Evolutionary conservation across 2,888 invertebrate species (phyloP).

Genomic region (Tiphia femorata): DNA sequence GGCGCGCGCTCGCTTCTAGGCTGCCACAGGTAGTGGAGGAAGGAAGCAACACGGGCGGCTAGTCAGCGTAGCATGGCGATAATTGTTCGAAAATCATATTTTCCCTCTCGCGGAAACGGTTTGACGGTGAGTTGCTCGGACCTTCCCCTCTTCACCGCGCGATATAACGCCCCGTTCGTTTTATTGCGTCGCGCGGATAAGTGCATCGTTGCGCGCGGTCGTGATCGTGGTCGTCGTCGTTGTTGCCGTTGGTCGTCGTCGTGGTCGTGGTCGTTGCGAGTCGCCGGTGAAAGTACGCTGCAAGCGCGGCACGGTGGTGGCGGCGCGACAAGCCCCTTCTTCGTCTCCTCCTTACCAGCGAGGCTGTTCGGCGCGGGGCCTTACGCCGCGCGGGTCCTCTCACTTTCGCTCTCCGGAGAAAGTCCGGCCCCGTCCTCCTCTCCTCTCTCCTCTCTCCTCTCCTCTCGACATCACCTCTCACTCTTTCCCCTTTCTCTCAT

Average conservation of each 20-base stretch:
- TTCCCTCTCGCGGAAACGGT: slow-evolving; percentile 15
- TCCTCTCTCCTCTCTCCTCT: slow-evolving; percentile 12
- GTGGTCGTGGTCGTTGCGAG: no score
- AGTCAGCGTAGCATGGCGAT: background rate
- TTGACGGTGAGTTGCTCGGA: no score
- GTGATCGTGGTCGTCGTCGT: no score
- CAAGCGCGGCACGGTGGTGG: no score
- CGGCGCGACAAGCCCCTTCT: no score
- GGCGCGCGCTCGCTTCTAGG: background rate
- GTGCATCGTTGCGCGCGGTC: slow-evolving; percentile 51
- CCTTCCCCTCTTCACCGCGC: slow-evolving; percentile 20
- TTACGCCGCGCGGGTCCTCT: slow-evolving; percentile 54
- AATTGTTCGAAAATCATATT: background rate
- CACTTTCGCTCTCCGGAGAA: slow-evolving; percentile 68
- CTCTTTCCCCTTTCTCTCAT: background rate
- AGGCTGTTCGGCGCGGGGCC: slow-evolving; percentile 30
- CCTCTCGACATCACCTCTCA: no score
- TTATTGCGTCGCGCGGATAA: slow-evolving; percentile 36
- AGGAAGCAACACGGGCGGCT: no score
- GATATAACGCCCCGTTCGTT: background rate
- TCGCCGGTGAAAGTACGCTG: slow-evolving; percentile 57
- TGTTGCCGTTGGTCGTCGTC: no score
- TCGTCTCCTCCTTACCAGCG: slow-evolving; percentile 2
- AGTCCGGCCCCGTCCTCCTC: slow-evolving; percentile 48
- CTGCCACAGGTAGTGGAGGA: no score